Percentiles rank a stretch among this genome's conserved stretches.
Conservation (phyloP, 2,888 invertebrate genomes). For the Caenorhabditis sp. region DNA sequence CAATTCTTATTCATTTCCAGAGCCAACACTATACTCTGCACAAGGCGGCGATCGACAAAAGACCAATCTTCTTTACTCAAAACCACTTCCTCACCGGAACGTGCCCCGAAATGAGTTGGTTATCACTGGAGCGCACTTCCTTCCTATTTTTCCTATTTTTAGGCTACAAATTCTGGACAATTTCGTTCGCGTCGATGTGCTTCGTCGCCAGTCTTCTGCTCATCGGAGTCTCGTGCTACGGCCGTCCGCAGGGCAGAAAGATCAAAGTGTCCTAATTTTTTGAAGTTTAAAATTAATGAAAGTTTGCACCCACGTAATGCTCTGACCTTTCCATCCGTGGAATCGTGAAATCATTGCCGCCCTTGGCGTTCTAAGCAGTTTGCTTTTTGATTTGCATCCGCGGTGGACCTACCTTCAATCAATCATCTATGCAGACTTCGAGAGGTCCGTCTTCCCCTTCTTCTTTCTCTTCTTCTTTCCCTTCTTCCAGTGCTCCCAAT, state of each 20-base stretch:
- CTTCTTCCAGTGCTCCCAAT: neutral
- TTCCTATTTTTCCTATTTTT: neutral
- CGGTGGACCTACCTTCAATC: neutral
- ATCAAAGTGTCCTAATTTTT: too few relatives aligned
- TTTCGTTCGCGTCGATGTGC: conserved; percentile 6
- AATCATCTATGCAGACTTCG: conserved; percentile 9
- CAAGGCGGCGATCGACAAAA: neutral
- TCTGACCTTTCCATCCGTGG: too few relatives aligned
- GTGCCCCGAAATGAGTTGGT: conserved; percentile 8
- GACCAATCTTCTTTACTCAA: conserved; percentile 31
- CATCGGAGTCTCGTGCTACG: conserved; percentile 5
- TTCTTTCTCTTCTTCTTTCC: neutral
- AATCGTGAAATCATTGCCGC: too few relatives aligned
- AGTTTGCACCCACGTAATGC: too few relatives aligned
- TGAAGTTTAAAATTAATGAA: too few relatives aligned
- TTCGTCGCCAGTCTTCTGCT: neutral
- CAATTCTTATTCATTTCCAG: neutral
- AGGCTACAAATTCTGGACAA: conserved; percentile 15
- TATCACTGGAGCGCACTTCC: neutral
- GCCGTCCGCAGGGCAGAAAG: neutral
- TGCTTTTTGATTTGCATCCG: neutral
- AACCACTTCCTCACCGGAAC: conserved; percentile 11
- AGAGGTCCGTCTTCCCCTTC: conserved; percentile 2
- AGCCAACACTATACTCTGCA: conserved; percentile 34
- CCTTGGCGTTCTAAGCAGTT: too few relatives aligned